Evolutionary conservation across 2,888 invertebrate species (phyloP), one percentile per base, ranked within the genome.

Genomic region (Oscheius onirici): DNA sequence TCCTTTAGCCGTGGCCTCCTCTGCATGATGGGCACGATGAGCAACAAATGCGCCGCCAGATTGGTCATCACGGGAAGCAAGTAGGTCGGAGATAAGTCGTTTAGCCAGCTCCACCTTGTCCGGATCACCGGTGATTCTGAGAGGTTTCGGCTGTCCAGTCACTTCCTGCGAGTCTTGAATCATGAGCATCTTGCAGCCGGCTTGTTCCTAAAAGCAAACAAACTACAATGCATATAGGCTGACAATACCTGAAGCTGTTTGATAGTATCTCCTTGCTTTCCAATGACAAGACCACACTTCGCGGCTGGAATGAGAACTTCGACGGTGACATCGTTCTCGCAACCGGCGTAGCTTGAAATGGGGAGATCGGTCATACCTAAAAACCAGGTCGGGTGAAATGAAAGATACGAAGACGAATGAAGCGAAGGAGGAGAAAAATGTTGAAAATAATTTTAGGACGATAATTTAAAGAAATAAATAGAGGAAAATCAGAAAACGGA

Each of bases 111-210:
- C 88, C 8, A 82, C 88, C 78, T 93, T 93, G 77, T 93, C 92
- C 0, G 94, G 93, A 88, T 95, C 95, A 8, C 99, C 99, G 67
- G 94, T 94, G 84, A 99, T 99, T 83, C 95, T 91, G 28, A 97
- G 90, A 0, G 96, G 96, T 88, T 97, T 97, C 88, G 94, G 93
- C 87, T 92, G 81, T 3, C 87, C 92, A 90, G 95, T 94, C 78
- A 94, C 94, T 85, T 93, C 93, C 43, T 96, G 95, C 26, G 94
- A 95, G 83, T 99, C 97, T 89, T 86, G 86, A 83, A 99, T 95
- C 85, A 99, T 94, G n/a, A 97, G 94, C 97, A 99, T 99, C 89
- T 97, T 97, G 0, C 97, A 97, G 41, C 96, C 95, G 54, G 95
- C 94, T 87, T 94, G 94, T 85, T 96, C 95, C 89, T 96, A 70